These are phyloP conservation scores for Dipodomys ordii DNA, from an alignment of 2,113 vertebrate genomes.

Conservation along the genomic window DNA sequence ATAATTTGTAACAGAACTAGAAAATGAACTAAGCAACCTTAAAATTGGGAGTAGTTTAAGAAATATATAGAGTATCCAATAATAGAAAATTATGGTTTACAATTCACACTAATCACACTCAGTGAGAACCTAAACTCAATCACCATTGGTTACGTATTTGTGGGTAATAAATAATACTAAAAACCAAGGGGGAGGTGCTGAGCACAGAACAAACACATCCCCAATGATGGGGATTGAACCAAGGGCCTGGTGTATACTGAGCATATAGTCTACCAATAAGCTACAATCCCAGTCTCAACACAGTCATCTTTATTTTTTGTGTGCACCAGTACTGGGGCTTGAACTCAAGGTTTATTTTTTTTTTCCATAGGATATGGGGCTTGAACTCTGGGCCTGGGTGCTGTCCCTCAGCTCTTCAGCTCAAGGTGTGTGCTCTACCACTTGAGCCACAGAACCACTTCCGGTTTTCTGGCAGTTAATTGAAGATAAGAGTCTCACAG, in stretches of 20 bases:
- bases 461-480: no score
- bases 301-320: background rate
- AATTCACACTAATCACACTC: slow-evolving; percentile 8
- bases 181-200: no score
- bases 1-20: background rate
- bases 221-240: background rate
- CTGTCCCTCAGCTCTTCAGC: no score
- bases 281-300: background rate
- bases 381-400: no score
- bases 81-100: background rate
- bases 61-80: background rate
- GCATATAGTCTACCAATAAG: no score
- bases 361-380: no score
- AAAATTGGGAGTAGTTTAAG: background rate
- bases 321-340: no score
- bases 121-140: background rate
- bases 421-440: no score
- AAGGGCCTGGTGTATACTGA: background rate
- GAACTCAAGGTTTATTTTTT: no score
- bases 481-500: no score
- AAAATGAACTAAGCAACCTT: slow-evolving; percentile 22
- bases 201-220: background rate
- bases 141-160: background rate
- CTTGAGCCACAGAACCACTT: no score
- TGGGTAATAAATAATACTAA: slow-evolving; percentile 20